phyloP scores from a whole-genome alignment of 2,113 vertebrate genomes.

The Thymallus thymallus region DNA sequence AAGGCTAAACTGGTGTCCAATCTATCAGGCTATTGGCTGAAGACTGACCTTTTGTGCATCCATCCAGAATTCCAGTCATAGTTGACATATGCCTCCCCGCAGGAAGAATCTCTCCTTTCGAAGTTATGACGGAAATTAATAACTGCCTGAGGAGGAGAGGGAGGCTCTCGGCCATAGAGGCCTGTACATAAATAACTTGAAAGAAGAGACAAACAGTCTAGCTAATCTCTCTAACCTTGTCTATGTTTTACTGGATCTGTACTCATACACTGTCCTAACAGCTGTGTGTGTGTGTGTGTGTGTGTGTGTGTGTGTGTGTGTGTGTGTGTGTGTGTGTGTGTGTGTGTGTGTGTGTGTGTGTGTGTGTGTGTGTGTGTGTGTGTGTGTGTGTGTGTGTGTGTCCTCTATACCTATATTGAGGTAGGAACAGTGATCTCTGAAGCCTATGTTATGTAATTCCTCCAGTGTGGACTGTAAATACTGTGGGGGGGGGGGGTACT shows the following conservation, averaged over 20 bases:
- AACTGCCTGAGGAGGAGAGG: not conserved
- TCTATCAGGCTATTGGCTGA: not conserved
- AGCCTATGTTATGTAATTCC: too few relatives aligned
- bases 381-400: too few relatives aligned
- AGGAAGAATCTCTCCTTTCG: slow-evolving; percentile 36
- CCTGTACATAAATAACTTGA: slow-evolving; percentile 19
- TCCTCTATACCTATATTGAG: not conserved
- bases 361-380: too few relatives aligned
- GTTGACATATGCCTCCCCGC: slow-evolving; percentile 24
- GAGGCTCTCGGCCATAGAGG: slow-evolving; percentile 7
- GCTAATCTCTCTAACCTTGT: not conserved
- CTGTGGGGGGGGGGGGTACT: too few relatives aligned
- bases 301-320: too few relatives aligned
- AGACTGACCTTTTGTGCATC: slow-evolving; percentile 6
- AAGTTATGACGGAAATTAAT: slow-evolving; percentile 20
- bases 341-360: too few relatives aligned
- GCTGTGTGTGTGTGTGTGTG: not conserved
- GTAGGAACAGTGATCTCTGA: too few relatives aligned
- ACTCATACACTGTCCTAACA: not conserved
- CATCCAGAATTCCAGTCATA: slow-evolving; percentile 22
- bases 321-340: too few relatives aligned
- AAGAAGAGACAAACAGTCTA: slow-evolving; percentile 1
- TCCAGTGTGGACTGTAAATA: too few relatives aligned
- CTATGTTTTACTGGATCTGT: not conserved
- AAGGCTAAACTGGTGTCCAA: slow-evolving; percentile 38